Conservation (phyloP, 2,113 vertebrate species). For the Nesospiza acunhae region DNA sequence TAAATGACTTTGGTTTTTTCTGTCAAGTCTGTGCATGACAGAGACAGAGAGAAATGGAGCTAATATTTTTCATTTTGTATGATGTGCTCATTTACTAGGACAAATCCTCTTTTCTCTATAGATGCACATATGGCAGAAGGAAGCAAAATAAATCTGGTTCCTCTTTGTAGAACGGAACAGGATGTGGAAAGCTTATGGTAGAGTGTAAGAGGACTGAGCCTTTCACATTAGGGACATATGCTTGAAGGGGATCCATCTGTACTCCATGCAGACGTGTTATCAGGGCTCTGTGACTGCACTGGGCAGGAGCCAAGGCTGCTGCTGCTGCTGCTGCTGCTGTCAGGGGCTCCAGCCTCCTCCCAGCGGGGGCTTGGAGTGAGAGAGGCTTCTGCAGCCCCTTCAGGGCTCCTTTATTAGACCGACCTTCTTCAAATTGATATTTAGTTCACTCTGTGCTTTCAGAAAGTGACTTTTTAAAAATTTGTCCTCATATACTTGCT, state of each 20-base stretch:
- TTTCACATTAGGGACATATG: constrained; percentile 58
- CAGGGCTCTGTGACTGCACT: neutral
- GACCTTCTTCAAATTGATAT: neutral
- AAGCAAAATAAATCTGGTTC: constrained; percentile 67
- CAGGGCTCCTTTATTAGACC: neutral
- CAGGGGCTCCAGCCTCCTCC: neutral
- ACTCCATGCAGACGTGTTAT: neutral
- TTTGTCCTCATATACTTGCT: neutral
- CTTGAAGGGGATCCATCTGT: constrained; percentile 56
- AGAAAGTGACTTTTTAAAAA: neutral
- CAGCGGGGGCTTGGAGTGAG: neutral
- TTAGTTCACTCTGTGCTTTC: neutral
- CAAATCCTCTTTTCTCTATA: constrained; percentile 11
- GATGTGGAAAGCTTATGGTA: constrained; percentile 60
- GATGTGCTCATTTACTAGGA: constrained; percentile 20
- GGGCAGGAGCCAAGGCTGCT: constrained; percentile 48
- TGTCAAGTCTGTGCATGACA: neutral
- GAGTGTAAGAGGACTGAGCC: constrained; percentile 11
- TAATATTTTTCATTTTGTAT: neutral
- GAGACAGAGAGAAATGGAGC: neutral
- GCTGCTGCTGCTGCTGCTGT: neutral
- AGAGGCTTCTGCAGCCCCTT: neutral
- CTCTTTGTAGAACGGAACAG: constrained; percentile 43
- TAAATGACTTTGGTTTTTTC: neutral
- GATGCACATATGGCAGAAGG: constrained; percentile 55